phyloP scores from a whole-genome alignment of 2,113 vertebrate genomes.

The Mus pahari region DNA sequence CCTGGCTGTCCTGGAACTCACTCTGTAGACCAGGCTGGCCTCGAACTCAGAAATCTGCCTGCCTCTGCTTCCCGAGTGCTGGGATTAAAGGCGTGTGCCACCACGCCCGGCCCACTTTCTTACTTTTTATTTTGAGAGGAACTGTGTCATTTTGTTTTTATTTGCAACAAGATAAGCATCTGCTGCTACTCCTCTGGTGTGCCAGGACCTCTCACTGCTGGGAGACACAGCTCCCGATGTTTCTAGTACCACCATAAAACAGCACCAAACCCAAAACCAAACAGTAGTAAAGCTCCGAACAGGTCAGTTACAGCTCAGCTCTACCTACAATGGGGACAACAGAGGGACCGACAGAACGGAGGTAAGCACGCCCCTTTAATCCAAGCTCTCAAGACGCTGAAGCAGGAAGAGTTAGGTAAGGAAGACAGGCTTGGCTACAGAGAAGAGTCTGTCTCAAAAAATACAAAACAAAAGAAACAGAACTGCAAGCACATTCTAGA shows the following conservation, averaged over 20 bases:
- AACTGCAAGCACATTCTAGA: slow-evolving; percentile 1
- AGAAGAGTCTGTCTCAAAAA: background rate
- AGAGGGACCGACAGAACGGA: background rate
- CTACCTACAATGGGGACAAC: background rate
- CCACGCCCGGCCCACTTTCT: too few relatives aligned
- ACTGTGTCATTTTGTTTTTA: background rate
- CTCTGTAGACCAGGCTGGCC: too few relatives aligned
- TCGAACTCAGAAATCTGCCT: too few relatives aligned
- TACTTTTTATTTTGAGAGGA: background rate
- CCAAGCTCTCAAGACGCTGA: background rate
- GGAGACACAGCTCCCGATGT: background rate
- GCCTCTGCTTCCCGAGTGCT: too few relatives aligned
- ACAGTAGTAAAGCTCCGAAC: background rate
- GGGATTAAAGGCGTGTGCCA: too few relatives aligned
- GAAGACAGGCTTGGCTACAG: background rate
- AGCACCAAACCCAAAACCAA: background rate
- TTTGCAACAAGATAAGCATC: background rate
- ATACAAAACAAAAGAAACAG: background rate
- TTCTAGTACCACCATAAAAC: background rate
- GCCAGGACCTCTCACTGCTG: background rate
- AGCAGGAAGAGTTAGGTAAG: background rate
- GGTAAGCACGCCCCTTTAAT: background rate
- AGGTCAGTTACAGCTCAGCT: slow-evolving; percentile 7
- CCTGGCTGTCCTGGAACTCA: too few relatives aligned
- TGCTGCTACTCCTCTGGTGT: background rate